Evolutionary conservation across 2,113 vertebrate species (phyloP).

Genomic region (Crotalus viridis): DNA sequence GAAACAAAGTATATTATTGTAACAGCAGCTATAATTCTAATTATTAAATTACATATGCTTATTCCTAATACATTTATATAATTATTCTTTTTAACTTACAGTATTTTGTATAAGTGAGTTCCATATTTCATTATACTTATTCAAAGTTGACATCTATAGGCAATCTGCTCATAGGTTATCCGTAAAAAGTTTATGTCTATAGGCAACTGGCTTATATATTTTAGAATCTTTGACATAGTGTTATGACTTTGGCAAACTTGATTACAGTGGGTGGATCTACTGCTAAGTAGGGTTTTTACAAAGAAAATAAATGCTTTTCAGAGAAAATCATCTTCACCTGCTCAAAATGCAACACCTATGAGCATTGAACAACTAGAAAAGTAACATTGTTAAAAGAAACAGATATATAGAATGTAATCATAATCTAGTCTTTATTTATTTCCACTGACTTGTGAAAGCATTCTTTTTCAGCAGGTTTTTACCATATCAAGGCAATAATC

Average conservation of each 20-base stretch:
- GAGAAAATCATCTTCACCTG: neutral
- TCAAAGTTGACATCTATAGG: too few relatives aligned
- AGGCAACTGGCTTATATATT: too few relatives aligned
- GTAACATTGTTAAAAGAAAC: neutral
- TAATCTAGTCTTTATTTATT: neutral
- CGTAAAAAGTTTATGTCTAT: too few relatives aligned
- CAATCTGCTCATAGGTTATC: too few relatives aligned
- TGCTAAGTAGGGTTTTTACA: neutral
- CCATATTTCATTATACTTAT: too few relatives aligned
- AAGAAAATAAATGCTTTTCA: neutral
- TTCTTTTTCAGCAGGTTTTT: neutral
- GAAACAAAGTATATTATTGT: too few relatives aligned
- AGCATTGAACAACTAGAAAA: neutral
- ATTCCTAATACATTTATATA: too few relatives aligned
- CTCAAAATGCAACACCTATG: neutral
- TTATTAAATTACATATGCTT: too few relatives aligned
- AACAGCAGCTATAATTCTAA: too few relatives aligned
- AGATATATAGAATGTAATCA: neutral
- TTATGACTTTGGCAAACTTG: neutral
- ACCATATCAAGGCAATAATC: neutral
- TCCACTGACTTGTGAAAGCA: neutral
- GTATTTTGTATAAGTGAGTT: too few relatives aligned
- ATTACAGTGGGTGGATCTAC: neutral
- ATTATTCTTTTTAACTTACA: too few relatives aligned
- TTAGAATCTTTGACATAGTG: neutral